Percentiles rank a stretch among this genome's conserved stretches.
Conservation (phyloP, 2,113 vertebrate species). For the Epinephelus moara region DNA sequence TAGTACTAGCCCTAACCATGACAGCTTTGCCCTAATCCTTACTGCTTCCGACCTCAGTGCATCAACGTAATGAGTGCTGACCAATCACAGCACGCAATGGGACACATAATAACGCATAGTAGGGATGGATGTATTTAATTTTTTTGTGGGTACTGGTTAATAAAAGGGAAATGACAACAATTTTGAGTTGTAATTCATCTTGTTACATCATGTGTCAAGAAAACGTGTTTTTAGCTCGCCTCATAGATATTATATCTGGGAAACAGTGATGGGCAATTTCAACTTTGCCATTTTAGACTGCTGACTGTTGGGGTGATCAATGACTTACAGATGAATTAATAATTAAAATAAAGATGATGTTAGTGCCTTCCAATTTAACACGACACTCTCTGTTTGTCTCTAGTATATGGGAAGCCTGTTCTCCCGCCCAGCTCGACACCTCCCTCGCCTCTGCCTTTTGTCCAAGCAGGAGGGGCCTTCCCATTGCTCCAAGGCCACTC, state of each 20-base stretch:
- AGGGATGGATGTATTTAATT: too few species aligned
- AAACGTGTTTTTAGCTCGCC: background rate
- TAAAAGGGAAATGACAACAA: background rate
- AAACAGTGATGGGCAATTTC: background rate
- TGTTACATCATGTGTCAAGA: background rate
- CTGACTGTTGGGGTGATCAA: background rate
- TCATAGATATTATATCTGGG: background rate
- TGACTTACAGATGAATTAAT: background rate
- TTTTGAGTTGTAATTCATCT: background rate
- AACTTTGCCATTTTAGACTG: background rate
- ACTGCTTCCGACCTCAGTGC: too few species aligned
- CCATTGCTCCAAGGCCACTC: constrained; percentile 66
- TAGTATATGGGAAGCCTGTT: constrained; percentile 82
- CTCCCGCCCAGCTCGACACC: constrained; percentile 77
- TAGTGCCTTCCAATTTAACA: background rate
- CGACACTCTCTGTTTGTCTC: constrained; percentile 11
- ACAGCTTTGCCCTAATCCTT: too few species aligned
- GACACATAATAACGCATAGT: too few species aligned
- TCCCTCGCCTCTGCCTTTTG: constrained; percentile 78
- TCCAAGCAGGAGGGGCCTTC: constrained; percentile 74
- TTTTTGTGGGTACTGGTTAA: background rate
- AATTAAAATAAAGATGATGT: background rate
- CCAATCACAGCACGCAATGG: too few species aligned
- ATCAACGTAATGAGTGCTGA: too few species aligned
- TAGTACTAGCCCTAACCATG: too few species aligned